Percentiles rank a stretch among this genome's conserved stretches.
Evolutionary conservation across 2,888 invertebrate species (phyloP).

Genomic region (Theodoxus fluviatilis): DNA sequence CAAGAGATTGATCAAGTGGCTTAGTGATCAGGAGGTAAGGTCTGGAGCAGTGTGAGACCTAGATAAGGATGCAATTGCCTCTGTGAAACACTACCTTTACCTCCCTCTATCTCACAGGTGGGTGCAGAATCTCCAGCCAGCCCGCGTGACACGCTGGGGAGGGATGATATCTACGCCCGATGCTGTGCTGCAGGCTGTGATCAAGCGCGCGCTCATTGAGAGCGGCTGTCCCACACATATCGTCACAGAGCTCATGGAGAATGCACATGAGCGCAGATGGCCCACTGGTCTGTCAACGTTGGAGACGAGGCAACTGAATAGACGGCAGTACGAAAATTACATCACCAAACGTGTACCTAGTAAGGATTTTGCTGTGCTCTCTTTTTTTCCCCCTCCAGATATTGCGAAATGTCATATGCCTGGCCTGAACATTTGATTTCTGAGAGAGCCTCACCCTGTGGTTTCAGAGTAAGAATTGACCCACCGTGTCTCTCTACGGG

Average conservation of each 20-base stretch:
- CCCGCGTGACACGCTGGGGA: constrained; percentile 92
- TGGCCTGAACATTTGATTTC: too few species aligned
- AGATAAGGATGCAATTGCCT: too few species aligned
- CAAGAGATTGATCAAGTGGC: too few species aligned
- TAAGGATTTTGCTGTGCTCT: constrained; percentile 37
- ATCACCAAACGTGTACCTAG: constrained; percentile 91
- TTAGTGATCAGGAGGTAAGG: too few species aligned
- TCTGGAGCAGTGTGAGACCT: too few species aligned
- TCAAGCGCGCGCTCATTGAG: constrained; percentile 89
- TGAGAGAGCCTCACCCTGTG: too few species aligned
- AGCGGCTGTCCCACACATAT: constrained; percentile 93
- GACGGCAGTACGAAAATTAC: constrained; percentile 91
- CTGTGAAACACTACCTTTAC: neutral
- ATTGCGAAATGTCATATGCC: neutral
- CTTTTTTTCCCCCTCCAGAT: too few species aligned
- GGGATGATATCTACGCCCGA: constrained; percentile 99
- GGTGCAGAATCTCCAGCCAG: constrained; percentile 58
- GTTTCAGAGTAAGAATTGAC: too few species aligned
- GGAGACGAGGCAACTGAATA: constrained; percentile 92
- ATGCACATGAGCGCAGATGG: constrained; percentile 95
- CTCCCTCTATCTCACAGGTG: constrained; percentile 48
- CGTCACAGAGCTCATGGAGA: constrained; percentile 93
- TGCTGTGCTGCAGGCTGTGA: constrained; percentile 90
- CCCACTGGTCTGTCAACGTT: constrained; percentile 88
- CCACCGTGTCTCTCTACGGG: too few species aligned